A percentile compares a stretch with the other conserved stretches of the same genome.
phyloP scores from a whole-genome alignment of 2,888 invertebrate genomes.

The Toxonevra muliebris region DNA sequence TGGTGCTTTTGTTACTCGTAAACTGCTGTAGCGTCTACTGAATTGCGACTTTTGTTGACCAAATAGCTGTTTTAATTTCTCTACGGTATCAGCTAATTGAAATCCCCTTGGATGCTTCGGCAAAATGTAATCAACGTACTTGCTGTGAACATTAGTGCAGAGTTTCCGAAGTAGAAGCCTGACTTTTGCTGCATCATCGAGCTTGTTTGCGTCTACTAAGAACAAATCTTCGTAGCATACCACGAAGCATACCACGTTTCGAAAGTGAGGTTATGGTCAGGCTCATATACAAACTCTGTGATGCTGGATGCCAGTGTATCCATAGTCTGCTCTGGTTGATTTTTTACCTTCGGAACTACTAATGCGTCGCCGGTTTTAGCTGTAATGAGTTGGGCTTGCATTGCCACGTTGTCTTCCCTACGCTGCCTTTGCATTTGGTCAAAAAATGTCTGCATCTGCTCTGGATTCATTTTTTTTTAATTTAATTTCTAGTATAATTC shows the following conservation, averaged over 20 bases:
- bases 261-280: conserved; percentile 16
- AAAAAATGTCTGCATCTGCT: not conserved
- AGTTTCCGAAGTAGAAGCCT: conserved; percentile 24
- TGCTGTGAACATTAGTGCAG: conserved; percentile 12
- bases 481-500: too few relatives aligned
- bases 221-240: conserved; percentile 16
- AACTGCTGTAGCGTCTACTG: conserved; percentile 22
- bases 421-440: conserved; percentile 9
- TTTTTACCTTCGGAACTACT: conserved; percentile 1
- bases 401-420: conserved; percentile 10
- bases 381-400: conserved; percentile 3
- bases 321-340: conserved; percentile 11
- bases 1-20: conserved; percentile 18
- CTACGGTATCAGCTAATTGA: conserved; percentile 18
- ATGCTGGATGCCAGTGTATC: conserved; percentile 12
- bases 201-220: conserved; percentile 12
- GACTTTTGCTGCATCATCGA: conserved; percentile 15
- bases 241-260: conserved; percentile 22
- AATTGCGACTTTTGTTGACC: conserved; percentile 27
- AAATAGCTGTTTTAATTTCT: conserved; percentile 28
- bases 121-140: conserved; percentile 29
- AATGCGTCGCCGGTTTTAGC: not conserved
- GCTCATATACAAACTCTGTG: conserved; percentile 15
- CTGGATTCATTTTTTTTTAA: conserved; percentile 6
- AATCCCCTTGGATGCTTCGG: conserved; percentile 26